phyloP scores from a whole-genome alignment of 2,888 invertebrate genomes.

The Mesopsocus fuscifrons region DNA sequence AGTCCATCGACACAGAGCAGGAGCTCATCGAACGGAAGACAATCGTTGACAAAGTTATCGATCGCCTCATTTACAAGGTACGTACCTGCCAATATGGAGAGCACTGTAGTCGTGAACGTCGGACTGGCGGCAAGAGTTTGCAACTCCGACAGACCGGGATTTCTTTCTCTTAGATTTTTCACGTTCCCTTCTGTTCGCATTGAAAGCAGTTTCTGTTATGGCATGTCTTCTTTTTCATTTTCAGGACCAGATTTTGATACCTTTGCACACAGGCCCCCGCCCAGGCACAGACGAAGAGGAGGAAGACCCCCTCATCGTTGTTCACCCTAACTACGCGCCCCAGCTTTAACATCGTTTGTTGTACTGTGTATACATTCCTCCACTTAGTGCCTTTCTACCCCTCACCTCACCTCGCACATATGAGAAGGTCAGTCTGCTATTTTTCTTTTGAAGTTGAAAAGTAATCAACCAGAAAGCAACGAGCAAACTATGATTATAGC shows the following conservation, averaged over 20 bases:
- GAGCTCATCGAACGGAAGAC: conserved; percentile 76
- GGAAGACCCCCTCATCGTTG: conserved; percentile 72
- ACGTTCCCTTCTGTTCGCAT: not conserved
- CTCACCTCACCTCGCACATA: too few species aligned
- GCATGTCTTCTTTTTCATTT: conserved; percentile 20
- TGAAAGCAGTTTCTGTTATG: too few species aligned
- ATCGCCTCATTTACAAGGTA: conserved; percentile 70
- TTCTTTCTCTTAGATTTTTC: too few species aligned
- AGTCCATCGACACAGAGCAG: conserved; percentile 77
- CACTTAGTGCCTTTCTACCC: too few species aligned
- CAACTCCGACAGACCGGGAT: too few species aligned
- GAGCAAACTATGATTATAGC: too few species aligned
- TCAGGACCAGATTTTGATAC: conserved; percentile 51
- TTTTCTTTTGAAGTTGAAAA: too few species aligned
- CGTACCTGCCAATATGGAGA: too few species aligned
- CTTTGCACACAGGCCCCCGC: conserved; percentile 39
- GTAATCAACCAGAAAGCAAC: too few species aligned
- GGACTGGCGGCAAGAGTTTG: too few species aligned
- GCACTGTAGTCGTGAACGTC: too few species aligned
- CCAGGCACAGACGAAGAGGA: conserved; percentile 37
- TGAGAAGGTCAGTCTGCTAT: too few species aligned
- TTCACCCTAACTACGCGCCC: conserved; percentile 89
- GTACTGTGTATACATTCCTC: conserved; percentile 1
- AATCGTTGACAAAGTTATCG: conserved; percentile 84
- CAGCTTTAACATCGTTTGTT: conserved; percentile 29